Evolutionary conservation across 2,888 invertebrate species (phyloP).

Genomic region (Drosophila cracens): DNA sequence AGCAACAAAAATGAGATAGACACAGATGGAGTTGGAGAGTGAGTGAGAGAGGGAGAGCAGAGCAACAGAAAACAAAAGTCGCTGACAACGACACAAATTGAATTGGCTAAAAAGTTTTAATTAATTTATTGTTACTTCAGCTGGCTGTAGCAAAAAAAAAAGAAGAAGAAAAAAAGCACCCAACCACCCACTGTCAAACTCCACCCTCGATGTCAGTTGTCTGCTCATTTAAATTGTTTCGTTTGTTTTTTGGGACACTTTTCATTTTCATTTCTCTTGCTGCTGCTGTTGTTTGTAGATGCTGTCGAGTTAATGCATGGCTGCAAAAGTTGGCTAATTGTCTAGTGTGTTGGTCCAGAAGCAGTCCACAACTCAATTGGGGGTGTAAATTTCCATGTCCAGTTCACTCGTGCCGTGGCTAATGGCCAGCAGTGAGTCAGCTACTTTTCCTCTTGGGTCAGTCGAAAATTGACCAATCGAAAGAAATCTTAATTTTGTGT

Average conservation of each 20-base stretch:
- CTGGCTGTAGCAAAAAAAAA: slow-evolving; percentile 18
- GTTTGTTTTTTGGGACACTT: slow-evolving; percentile 44
- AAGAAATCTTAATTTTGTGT: slow-evolving; percentile 24
- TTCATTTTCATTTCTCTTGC: slow-evolving; percentile 51
- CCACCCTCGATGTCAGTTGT: slow-evolving; percentile 19
- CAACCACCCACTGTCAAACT: background rate
- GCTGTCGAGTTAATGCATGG: slow-evolving; percentile 73
- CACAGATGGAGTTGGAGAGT: background rate
- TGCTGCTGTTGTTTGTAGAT: slow-evolving; percentile 30
- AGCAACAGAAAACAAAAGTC: slow-evolving; percentile 53
- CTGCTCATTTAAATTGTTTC: slow-evolving; percentile 73
- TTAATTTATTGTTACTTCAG: slow-evolving; percentile 80
- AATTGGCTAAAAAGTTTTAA: slow-evolving; percentile 81
- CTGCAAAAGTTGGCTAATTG: slow-evolving; percentile 77
- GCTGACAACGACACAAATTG: slow-evolving; percentile 77
- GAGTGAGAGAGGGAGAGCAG: background rate
- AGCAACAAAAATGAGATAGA: slow-evolving; percentile 11
- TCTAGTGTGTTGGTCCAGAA: slow-evolving; percentile 44
- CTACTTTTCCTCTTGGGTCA: slow-evolving; percentile 8
- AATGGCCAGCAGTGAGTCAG: slow-evolving; percentile 46
- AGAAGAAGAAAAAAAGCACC: slow-evolving; percentile 8
- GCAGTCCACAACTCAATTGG: slow-evolving; percentile 39
- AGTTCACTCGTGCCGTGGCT: background rate
- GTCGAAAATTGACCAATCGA: slow-evolving; percentile 18
- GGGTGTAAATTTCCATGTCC: slow-evolving; percentile 33